Evolutionary conservation across 2,797 vertebrate species (phyloP).

Genomic region (Esox masquinongy): DNA sequence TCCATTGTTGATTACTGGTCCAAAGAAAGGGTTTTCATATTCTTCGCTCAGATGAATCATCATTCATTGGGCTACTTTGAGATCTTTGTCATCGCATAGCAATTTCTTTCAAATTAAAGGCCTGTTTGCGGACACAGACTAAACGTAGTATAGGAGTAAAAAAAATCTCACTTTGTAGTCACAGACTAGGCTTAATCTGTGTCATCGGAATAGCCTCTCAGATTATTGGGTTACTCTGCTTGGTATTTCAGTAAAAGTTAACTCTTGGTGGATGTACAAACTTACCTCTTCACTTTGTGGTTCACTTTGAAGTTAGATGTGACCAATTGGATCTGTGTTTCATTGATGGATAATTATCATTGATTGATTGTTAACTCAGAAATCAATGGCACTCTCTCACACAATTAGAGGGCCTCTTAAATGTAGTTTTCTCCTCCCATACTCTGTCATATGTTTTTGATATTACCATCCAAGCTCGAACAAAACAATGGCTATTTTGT

Average conservation of each 20-base stretch:
- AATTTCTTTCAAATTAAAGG: background rate
- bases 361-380: conserved; percentile 17
- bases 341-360: conserved; percentile 25
- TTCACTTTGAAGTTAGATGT: conserved; percentile 13
- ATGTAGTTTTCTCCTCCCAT: background rate
- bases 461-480: background rate
- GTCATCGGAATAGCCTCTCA: background rate
- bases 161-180: no score
- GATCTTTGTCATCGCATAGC: background rate
- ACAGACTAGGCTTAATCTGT: no score
- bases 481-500: background rate
- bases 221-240: background rate
- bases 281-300: conserved; percentile 12
- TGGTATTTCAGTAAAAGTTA: background rate
- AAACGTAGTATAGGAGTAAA: no score
- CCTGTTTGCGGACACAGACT: no score
- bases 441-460: background rate
- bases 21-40: background rate
- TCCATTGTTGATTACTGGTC: background rate
- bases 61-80: background rate
- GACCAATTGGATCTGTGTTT: conserved; percentile 7
- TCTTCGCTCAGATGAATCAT: background rate
- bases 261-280: conserved; percentile 8
- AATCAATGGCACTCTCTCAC: background rate
- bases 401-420: background rate